Evolutionary conservation across 64 coral and sea anemone genomes (phyloP).

Genomic region (Pocillopora damicornis): DNA sequence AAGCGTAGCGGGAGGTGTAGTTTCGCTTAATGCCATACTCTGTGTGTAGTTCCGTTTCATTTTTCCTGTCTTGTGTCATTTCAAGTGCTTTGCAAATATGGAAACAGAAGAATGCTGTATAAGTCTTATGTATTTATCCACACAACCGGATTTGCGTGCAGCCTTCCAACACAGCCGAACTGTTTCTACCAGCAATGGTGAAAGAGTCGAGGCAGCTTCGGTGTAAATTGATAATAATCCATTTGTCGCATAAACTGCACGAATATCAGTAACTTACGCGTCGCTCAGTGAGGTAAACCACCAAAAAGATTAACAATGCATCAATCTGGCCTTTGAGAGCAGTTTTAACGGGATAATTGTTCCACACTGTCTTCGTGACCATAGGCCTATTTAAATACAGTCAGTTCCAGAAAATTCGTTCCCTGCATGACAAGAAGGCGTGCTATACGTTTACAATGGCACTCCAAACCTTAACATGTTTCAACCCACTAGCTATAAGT

Average conservation of each 20-base stretch:
- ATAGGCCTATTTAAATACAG: too few relatives aligned
- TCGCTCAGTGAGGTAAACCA: background rate
- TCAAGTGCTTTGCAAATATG: slow-evolving; percentile 9
- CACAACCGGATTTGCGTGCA: background rate
- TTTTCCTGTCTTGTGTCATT: background rate
- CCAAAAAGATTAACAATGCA: background rate
- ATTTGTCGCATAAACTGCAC: background rate
- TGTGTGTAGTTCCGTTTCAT: background rate
- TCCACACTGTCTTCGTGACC: too few relatives aligned
- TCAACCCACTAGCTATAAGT: too few relatives aligned
- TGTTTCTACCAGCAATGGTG: background rate
- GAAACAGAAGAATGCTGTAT: slow-evolving; percentile 27
- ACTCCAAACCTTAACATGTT: too few relatives aligned
- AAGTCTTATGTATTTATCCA: background rate
- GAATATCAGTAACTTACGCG: too few relatives aligned
- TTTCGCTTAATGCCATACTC: background rate
- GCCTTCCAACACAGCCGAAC: background rate
- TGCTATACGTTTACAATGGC: too few relatives aligned
- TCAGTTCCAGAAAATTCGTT: too few relatives aligned
- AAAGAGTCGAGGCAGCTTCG: background rate
- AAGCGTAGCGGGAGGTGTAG: background rate
- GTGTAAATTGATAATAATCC: background rate
- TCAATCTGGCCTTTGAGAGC: background rate
- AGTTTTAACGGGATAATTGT: too few relatives aligned
- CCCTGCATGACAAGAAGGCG: too few relatives aligned